These are phyloP conservation scores for Clarias laeviceps DNA, from an alignment of 2,797 vertebrate genomes.

Conservation along the genomic window DNA sequence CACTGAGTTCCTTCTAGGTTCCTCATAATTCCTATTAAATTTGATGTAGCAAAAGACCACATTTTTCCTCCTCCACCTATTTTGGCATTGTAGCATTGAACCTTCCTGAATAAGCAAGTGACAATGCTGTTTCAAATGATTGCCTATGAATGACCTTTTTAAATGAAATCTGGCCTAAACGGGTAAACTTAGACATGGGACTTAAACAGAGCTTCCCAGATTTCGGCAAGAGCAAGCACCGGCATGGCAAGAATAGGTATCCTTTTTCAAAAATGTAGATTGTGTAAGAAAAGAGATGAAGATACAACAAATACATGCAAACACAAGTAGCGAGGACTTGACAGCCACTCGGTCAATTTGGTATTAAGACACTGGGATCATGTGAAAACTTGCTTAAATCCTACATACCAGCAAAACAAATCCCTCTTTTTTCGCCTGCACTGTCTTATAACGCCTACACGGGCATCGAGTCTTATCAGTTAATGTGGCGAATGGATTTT, in stretches of 20 bases:
- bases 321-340: not conserved
- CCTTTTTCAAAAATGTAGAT: slow-evolving; percentile 1
- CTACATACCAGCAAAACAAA: not conserved
- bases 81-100: not conserved
- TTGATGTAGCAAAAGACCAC: not conserved
- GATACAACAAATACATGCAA: slow-evolving; percentile 1
- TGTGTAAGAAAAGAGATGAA: slow-evolving; percentile 21
- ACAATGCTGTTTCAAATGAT: slow-evolving; percentile 10
- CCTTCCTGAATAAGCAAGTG: not conserved
- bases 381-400: slow-evolving; percentile 14
- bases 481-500: not conserved
- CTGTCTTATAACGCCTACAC: not conserved
- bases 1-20: not conserved
- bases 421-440: not conserved
- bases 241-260: not conserved
- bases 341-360: slow-evolving; percentile 19
- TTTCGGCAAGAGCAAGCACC: slow-evolving; percentile 7
- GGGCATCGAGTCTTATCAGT: not conserved
- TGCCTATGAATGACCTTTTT: not conserved
- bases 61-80: not conserved
- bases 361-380: not conserved
- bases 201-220: not conserved
- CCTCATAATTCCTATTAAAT: not conserved
- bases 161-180: slow-evolving; percentile 9
- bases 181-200: slow-evolving; percentile 15